These are phyloP conservation scores for Globia sparganii DNA, from an alignment of 2,888 invertebrate genomes.

Conservation along the genomic window DNA sequence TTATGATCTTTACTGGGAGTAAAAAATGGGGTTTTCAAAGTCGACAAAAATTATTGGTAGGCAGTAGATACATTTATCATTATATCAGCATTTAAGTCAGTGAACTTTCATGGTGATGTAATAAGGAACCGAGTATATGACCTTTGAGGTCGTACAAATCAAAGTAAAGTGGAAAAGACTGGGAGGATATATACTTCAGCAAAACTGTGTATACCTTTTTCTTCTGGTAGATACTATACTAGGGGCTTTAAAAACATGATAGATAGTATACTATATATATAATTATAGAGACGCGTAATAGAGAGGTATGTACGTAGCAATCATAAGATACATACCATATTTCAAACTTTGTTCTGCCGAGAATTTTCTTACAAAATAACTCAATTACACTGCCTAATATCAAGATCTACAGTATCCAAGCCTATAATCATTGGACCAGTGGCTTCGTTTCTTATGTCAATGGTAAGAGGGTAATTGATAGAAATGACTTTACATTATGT, in stretches of 20 bases:
- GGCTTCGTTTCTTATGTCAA: constrained; percentile 22
- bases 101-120: background rate
- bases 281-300: too few relatives aligned
- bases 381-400: background rate
- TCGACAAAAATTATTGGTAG: background rate
- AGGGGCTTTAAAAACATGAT: background rate
- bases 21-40: background rate
- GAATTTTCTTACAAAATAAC: constrained; percentile 13
- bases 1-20: constrained; percentile 4
- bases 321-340: background rate
- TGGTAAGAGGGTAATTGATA: constrained; percentile 34
- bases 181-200: too few relatives aligned
- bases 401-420: background rate
- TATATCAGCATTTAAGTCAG: background rate
- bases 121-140: background rate
- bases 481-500: constrained; percentile 49
- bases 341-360: background rate
- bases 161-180: background rate
- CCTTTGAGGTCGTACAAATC: background rate
- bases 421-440: background rate
- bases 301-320: background rate
- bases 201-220: background rate
- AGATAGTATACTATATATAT: too few relatives aligned
- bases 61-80: background rate
- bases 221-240: background rate